A percentile compares a stretch with the other conserved stretches of the same genome.
Evolutionary conservation across 2,888 invertebrate species (phyloP).

Genomic region (Argynnis bischoffii): DNA sequence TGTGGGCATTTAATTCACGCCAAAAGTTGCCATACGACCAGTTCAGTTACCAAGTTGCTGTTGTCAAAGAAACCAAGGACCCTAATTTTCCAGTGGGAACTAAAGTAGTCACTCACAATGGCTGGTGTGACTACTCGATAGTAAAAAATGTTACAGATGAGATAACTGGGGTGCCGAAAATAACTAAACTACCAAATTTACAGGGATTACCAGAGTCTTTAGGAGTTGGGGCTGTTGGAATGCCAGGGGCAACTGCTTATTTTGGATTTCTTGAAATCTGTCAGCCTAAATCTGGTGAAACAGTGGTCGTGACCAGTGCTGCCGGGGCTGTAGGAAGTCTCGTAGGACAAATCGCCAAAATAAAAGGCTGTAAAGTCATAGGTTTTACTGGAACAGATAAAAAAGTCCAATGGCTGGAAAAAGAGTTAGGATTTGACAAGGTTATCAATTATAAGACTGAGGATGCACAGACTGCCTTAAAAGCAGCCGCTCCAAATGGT

Average conservation of each 20-base stretch:
- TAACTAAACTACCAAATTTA: conserved; percentile 72
- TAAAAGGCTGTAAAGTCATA: conserved; percentile 81
- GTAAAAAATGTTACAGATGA: conserved; percentile 20
- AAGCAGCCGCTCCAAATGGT: conserved; percentile 84
- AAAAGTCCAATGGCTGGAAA: conserved; percentile 85
- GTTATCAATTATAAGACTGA: conserved; percentile 87
- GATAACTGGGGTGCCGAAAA: too few species aligned
- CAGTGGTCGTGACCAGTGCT: conserved; percentile 85
- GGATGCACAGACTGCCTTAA: conserved; percentile 75
- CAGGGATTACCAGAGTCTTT: conserved; percentile 73
- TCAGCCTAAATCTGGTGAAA: conserved; percentile 84
- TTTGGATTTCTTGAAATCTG: conserved; percentile 86
- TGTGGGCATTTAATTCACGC: conserved; percentile 37
- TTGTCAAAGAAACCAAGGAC: conserved; percentile 83
- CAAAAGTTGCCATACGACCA: conserved; percentile 49
- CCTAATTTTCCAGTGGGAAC: conserved; percentile 81
- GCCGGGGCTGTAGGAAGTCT: conserved; percentile 88
- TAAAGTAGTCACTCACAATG: conserved; percentile 79
- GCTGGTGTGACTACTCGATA: conserved; percentile 73
- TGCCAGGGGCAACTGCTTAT: conserved; percentile 86
- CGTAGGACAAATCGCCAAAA: conserved; percentile 88
- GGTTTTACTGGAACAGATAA: conserved; percentile 86
- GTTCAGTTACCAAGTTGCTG: conserved; percentile 49
- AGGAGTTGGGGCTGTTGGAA: conserved; percentile 82
- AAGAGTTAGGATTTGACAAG: conserved; percentile 84